Evolutionary conservation across 2,888 invertebrate genomes (phyloP), one percentile per base, ranked within the genome.

Genomic region (Herminia tarsipennalis): DNA sequence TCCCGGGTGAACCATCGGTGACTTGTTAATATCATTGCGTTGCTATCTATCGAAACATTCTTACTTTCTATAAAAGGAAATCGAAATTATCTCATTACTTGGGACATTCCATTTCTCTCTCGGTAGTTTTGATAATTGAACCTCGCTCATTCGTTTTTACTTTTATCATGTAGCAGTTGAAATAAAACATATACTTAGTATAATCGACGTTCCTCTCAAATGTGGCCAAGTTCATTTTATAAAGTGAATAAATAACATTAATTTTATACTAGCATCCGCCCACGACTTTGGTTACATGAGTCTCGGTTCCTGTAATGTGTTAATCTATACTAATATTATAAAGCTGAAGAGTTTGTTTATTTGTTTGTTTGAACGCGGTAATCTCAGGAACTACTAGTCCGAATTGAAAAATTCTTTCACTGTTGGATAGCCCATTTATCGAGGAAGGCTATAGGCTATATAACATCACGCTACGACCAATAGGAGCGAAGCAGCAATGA

Each of bases 11-110:
- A 67, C 73, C 36, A 56, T 64, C 72, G 69, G 60, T 58, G 41
- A 66, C 70, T 78, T 73, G 74, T 79, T 77, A 78, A 78, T 78
- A 76, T 75, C 69, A 72, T 70, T 66, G 65, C 60, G 72, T 67
- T 70, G 67, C 72, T 75, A 75, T 66, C 75, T 76, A 86, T 83
- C 79, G 73, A 78, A 82, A 81, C 84, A 84, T 82, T 85, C 75
- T 90, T 86, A 89, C 90, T 90, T 90, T 90, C 90, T 90, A 89
- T 83, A 87, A 87, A 88, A 88, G 87, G 88, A 90, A 89, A 90
- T 88, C 89, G 88, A 89, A 89, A 89, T 88, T 85, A 83, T 83
- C 81, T 86, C 78, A 83, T 78, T 80, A 79, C 81, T 81, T 81
- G 81, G 78, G 73, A 81, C 86, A 88, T 86, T 86, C 84, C 85